Conservation (phyloP, 2,888 invertebrate genomes). For the Microchrysa polita region DNA sequence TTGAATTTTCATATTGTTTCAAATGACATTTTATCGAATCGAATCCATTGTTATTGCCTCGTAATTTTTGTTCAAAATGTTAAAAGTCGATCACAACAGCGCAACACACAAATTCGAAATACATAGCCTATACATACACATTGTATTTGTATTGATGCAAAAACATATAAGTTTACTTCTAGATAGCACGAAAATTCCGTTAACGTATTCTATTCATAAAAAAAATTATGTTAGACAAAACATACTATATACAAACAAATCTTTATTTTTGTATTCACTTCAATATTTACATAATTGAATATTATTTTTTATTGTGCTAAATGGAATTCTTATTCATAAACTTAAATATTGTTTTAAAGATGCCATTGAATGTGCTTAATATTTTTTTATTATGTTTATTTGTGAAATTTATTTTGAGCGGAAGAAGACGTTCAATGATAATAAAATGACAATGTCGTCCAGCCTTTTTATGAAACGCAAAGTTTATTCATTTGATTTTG, state of each 20-base stretch:
- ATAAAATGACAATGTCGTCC: constrained; percentile 16
- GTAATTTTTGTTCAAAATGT: too few species aligned
- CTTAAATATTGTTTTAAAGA: neutral
- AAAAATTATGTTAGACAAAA: too few species aligned
- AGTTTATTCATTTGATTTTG: neutral
- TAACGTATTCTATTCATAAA: too few species aligned
- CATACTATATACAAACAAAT: neutral
- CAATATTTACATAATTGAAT: neutral
- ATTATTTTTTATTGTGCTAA: neutral
- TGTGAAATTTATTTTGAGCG: constrained; percentile 6
- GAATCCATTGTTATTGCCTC: too few species aligned
- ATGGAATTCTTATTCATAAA: neutral
- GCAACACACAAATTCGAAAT: too few species aligned
- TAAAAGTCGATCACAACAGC: too few species aligned
- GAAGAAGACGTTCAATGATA: constrained; percentile 1
- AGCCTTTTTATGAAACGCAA: constrained; percentile 29
- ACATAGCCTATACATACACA: too few species aligned
- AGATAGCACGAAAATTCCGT: too few species aligned
- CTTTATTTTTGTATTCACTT: neutral
- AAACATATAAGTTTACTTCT: too few species aligned
- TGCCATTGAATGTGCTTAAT: constrained; percentile 28
- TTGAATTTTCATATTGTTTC: too few species aligned
- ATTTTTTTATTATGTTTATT: neutral
- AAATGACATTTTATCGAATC: too few species aligned
- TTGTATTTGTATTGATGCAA: too few species aligned